Percentiles rank a stretch among this genome's conserved stretches.
Conservation (phyloP, 2,888 invertebrate genomes). For the Drosophila seclusa region DNA sequence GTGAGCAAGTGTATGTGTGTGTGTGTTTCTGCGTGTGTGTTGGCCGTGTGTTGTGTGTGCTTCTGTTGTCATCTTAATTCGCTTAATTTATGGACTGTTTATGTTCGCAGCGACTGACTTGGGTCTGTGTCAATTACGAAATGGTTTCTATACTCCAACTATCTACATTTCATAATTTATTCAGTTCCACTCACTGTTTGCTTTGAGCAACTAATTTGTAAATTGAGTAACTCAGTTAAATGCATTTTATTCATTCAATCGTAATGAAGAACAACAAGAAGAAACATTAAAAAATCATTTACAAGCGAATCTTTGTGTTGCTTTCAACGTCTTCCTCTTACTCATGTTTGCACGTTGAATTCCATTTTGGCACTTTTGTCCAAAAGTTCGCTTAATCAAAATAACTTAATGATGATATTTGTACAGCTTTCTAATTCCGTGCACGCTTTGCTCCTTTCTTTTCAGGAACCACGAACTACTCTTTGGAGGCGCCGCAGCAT, state of each 20-base stretch:
- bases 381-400: conserved; percentile 75
- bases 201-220: conserved; percentile 9
- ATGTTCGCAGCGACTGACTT: conserved; percentile 9
- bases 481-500: conserved; percentile 54
- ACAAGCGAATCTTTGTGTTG: conserved; percentile 8
- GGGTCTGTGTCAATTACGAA: conserved; percentile 2
- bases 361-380: conserved; percentile 65
- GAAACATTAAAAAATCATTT: conserved; percentile 54
- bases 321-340: not conserved
- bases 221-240: conserved; percentile 23
- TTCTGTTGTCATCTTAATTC: conserved; percentile 42
- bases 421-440: conserved; percentile 54
- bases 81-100: conserved; percentile 55
- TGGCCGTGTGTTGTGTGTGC: conserved; percentile 14
- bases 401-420: conserved; percentile 81
- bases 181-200: conserved; percentile 1
- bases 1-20: conserved; percentile 4
- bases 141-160: not conserved
- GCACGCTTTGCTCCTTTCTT: conserved; percentile 30
- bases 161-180: conserved; percentile 14
- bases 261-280: conserved; percentile 11
- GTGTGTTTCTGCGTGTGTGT: conserved; percentile 9
- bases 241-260: conserved; percentile 1
- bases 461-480: conserved; percentile 57
- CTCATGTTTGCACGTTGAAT: conserved; percentile 16